A percentile compares a stretch with the other conserved stretches of the same genome.
Evolutionary conservation across 2,797 vertebrate species (phyloP).

Genomic region (Sarcophilus harrisii): DNA sequence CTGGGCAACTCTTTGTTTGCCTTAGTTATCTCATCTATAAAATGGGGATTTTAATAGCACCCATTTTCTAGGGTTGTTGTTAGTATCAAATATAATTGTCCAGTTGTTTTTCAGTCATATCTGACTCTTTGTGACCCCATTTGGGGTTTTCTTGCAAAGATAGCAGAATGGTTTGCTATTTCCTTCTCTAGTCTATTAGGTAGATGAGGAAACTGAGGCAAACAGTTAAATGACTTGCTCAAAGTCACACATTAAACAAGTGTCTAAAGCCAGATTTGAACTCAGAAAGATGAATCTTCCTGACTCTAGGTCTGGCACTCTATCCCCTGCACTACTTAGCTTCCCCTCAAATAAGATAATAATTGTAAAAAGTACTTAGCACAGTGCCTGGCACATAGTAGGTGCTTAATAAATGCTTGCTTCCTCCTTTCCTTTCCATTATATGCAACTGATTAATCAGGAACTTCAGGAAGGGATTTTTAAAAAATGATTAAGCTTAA

Average conservation of each 20-base stretch:
- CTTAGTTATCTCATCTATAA: neutral
- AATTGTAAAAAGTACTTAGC: neutral
- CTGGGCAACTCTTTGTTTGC: neutral
- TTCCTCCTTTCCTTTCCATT: neutral
- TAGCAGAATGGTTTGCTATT: neutral
- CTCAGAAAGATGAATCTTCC: neutral
- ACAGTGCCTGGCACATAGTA: neutral
- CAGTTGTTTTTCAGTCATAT: neutral
- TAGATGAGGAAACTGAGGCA: neutral
- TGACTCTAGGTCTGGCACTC: neutral
- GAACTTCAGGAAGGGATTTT: neutral
- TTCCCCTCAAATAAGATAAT: neutral
- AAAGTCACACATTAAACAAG: neutral
- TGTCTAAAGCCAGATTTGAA: neutral
- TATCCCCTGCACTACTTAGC: neutral
- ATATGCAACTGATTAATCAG: neutral
- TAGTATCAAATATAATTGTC: neutral
- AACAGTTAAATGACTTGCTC: neutral
- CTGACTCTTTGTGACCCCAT: neutral
- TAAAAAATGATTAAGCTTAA: neutral
- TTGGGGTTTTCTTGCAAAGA: neutral
- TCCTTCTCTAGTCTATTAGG: neutral
- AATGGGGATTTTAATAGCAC: neutral
- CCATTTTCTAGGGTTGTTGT: neutral
- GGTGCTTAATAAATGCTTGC: neutral